A percentile compares a stretch with the other conserved stretches of the same genome.
These are phyloP conservation scores for Caenorhabditis afra DNA, from an alignment of 2,888 invertebrate species.

Conservation along the genomic window DNA sequence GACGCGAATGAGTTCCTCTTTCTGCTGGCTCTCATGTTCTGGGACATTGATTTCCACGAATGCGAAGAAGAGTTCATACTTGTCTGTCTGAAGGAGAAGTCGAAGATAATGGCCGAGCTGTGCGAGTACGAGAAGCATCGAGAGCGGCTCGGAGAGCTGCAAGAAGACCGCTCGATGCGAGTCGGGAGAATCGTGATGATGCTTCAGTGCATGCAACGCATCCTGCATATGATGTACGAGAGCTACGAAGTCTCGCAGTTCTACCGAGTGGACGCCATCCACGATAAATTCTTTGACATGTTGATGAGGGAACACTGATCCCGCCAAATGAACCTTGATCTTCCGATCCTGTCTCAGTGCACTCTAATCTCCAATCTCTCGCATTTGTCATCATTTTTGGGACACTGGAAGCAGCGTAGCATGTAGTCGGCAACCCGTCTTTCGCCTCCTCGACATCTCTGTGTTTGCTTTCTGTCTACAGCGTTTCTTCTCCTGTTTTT, in stretches of 20 bases:
- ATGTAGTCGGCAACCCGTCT: too few relatives aligned
- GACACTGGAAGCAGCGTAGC: too few relatives aligned
- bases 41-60: slow-evolving; percentile 16
- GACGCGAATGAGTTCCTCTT: slow-evolving; percentile 6
- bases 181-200: slow-evolving; percentile 3
- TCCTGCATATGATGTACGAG: slow-evolving; percentile 8
- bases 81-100: not conserved
- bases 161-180: slow-evolving; percentile 1
- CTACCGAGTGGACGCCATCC: not conserved
- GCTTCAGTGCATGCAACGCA: slow-evolving; percentile 1
- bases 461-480: too few relatives aligned
- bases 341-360: too few relatives aligned
- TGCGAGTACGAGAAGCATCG: slow-evolving; percentile 5
- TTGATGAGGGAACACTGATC: too few relatives aligned
- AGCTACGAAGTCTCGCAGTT: not conserved
- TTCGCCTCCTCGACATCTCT: too few relatives aligned
- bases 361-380: too few relatives aligned
- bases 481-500: too few relatives aligned
- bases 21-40: slow-evolving; percentile 12
- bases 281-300: not conserved
- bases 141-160: not conserved
- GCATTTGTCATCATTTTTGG: too few relatives aligned
- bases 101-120: not conserved
- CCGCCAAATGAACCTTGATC: too few relatives aligned
- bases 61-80: not conserved